These are phyloP conservation scores for Pseudobourletiella spinata DNA, from an alignment of 1,140 invertebrate species.

Conservation along the genomic window DNA sequence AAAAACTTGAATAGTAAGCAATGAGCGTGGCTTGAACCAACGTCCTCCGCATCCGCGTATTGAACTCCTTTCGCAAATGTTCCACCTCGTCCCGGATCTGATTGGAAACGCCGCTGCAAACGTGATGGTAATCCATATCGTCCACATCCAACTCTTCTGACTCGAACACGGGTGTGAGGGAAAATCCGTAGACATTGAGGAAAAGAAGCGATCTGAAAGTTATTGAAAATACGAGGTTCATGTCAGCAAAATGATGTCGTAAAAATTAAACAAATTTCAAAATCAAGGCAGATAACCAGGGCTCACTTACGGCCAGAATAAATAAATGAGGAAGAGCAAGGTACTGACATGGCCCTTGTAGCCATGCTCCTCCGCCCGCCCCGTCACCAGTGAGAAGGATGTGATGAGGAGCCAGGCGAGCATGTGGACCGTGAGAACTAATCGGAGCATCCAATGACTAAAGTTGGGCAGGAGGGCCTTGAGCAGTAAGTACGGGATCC, in stretches of 20 bases:
- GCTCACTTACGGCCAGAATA: slow-evolving; percentile 80
- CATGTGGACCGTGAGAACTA: slow-evolving; percentile 35
- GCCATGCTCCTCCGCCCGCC: neutral
- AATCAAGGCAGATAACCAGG: too few relatives aligned
- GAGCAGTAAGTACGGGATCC: slow-evolving; percentile 57
- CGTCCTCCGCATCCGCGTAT: slow-evolving; percentile 75
- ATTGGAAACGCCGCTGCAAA: slow-evolving; percentile 44
- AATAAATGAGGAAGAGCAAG: slow-evolving; percentile 43
- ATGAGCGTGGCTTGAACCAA: slow-evolving; percentile 80
- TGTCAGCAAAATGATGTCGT: slow-evolving; percentile 26
- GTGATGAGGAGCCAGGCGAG: slow-evolving; percentile 57
- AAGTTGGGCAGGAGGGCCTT: slow-evolving; percentile 28
- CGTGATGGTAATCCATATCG: slow-evolving; percentile 39
- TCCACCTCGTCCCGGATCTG: slow-evolving; percentile 75
- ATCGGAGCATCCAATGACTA: slow-evolving; percentile 23
- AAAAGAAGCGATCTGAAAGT: slow-evolving; percentile 71
- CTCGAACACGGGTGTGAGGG: slow-evolving; percentile 20
- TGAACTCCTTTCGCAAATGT: slow-evolving; percentile 73
- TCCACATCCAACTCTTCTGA: slow-evolving; percentile 23
- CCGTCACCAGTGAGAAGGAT: slow-evolving; percentile 38
- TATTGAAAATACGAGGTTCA: too few relatives aligned
- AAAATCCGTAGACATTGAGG: slow-evolving; percentile 69
- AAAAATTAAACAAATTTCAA: neutral
- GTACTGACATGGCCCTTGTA: slow-evolving; percentile 6
- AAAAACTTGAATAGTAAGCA: slow-evolving; percentile 82